Evolutionary conservation across 2,797 vertebrate species (phyloP), one percentile per base, ranked within the genome.

Genomic region (Botia kubotai): DNA sequence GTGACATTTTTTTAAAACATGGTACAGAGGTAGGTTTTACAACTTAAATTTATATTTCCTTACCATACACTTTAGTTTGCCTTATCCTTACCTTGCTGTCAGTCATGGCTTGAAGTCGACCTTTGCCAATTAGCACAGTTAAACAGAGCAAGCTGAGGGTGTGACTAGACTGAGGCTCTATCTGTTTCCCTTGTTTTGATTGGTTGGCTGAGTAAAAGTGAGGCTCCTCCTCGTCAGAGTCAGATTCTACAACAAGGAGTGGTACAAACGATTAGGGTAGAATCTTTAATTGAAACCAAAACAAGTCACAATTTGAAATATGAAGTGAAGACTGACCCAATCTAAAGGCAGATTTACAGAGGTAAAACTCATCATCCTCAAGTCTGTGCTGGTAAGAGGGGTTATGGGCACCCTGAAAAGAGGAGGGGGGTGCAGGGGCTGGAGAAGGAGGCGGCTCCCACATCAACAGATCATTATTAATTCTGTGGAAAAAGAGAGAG

Each of bases 401-500:
- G 62, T 55, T 80, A 60, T 62, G 55, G 26, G 80, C 13, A 57
- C 80, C 79, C 0, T 87, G 82, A 21, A 86, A 75, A 58, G 80
- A 82, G 5, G 82, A 88, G n/a, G 87, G 85, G n/a, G 91, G 89
- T 77, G 94, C 71, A 33, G 71, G 50, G n/a, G 87, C 75, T n/a
- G 91, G 89, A 77, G 94, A 83, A 11, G 90, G 90, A 3, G 92
- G 93, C 0, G 95, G 94, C 88, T 97, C 97, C 96, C 96, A 98
- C 95, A 97, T 95, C 91, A 98, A 88, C 71, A 98, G 93, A 88
- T 97, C 96, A n/a, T 97, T 97, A 89, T 96, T 97, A 88, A 98
- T 95, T 91, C 96, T 97, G 83, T 13, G 3, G 6, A 46, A 5
- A 77, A 43, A 69, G 11, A 53, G 26, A 50, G 62, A 73, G 17